Evolutionary conservation across 2,888 invertebrate species (phyloP), one percentile per base, ranked within the genome.

Genomic region (Scrobipalpa atriplicella): DNA sequence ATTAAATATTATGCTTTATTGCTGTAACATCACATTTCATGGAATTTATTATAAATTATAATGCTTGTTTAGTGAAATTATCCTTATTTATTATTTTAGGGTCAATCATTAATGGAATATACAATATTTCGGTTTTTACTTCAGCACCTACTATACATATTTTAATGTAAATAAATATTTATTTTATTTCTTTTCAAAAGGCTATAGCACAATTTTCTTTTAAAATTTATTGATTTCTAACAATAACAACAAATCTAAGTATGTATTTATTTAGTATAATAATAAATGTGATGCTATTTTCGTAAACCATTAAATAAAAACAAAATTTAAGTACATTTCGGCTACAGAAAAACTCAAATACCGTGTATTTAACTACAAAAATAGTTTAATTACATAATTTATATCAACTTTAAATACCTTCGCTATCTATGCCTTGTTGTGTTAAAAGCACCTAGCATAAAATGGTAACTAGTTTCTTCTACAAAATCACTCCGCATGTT

Each of bases 131-230:
- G 2, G 11, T 58, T 36, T 36, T 10, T n/a, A 38, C 38, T 58
- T 58, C 38, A 71, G 72, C 71, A 72, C 71, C 71, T 72, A 73
- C 69, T 63, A n/a, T n/a, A 51, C 36, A 58, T 58, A 58, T 38
- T 36, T 38, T 16, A 38, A 11, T 36, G n/a, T 16, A 56, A 38
- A 58, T 16, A 13, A 38, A 58, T 2, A 1, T 29, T 13, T 36
- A 29, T 29, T 29, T 29, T n/a, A 16, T 38, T 11, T 16, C 18
- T 52, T 52, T 19, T 52, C 0, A 52, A 52, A 16, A 52, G 7
- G n/a, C 16, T 1, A 19, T 29, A 29, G 29, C 29, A 29, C 29
- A 5, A 2, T 29, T 3, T 29, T 29, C 29, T 3, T 29, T 3
- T 29, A 29, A 29, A 29, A 29, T 29, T 29, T 8, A 21, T 54